These are phyloP conservation scores for Triops cancriformis DNA, from an alignment of 1,140 invertebrate genomes.

Conservation along the genomic window DNA sequence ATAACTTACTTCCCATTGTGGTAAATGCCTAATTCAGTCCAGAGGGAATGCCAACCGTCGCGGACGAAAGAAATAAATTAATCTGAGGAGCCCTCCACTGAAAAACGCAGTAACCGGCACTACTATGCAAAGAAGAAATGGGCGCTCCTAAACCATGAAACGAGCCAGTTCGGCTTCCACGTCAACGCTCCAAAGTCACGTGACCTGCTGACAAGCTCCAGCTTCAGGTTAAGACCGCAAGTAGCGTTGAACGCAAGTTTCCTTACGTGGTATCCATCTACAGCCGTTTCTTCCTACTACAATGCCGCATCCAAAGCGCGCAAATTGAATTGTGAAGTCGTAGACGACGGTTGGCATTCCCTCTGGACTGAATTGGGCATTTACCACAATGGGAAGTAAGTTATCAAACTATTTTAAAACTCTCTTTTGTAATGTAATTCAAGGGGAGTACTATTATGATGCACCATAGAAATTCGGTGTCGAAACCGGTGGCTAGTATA, in stretches of 20 bases:
- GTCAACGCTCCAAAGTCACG: neutral
- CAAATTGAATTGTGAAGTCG: too few relatives aligned
- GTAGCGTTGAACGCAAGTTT: neutral
- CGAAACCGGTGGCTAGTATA: too few relatives aligned
- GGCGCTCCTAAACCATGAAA: neutral
- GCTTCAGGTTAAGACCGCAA: neutral
- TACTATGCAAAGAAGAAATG: slow-evolving; percentile 8
- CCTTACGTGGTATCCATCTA: neutral
- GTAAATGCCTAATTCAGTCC: neutral
- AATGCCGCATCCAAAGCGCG: too few relatives aligned
- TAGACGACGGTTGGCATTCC: too few relatives aligned
- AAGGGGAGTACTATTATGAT: too few relatives aligned
- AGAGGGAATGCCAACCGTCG: neutral
- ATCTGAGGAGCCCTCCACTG: neutral
- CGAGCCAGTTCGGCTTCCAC: slow-evolving; percentile 10
- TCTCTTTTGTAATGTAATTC: too few relatives aligned
- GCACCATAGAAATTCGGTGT: too few relatives aligned
- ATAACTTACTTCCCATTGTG: slow-evolving; percentile 6
- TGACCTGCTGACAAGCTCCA: neutral
- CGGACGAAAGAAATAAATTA: neutral
- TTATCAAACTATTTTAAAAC: too few relatives aligned
- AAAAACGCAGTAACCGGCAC: neutral
- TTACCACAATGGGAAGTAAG: too few relatives aligned
- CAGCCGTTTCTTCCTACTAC: neutral
- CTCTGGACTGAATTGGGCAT: too few relatives aligned